A percentile compares a stretch with the other conserved stretches of the same genome.
These are phyloP conservation scores for Leptodactylus fuscus DNA, from an alignment of 2,113 vertebrate species.

Conservation along the genomic window DNA sequence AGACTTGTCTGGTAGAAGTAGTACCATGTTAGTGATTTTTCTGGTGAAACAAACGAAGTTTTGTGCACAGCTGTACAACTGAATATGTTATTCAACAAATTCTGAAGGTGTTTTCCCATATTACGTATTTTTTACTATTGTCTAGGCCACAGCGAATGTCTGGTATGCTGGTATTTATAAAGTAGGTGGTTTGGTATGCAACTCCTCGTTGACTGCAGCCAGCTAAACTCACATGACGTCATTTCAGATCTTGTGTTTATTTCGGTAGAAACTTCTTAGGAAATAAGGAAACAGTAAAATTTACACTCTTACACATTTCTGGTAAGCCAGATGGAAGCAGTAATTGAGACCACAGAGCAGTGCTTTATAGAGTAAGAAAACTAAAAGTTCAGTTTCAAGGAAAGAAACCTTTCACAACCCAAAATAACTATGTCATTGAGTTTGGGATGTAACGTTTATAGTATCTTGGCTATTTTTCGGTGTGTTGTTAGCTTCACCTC, in stretches of 20 bases:
- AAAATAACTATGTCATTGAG: no score
- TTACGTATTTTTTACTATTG: slow-evolving; percentile 34
- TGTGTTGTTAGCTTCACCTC: no score
- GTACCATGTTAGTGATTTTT: background rate
- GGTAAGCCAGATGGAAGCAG: background rate
- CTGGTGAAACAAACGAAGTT: slow-evolving; percentile 2
- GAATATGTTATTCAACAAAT: slow-evolving; percentile 4
- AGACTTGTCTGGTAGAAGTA: background rate
- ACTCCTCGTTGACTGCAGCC: background rate
- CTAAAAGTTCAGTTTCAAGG: no score
- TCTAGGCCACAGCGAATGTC: slow-evolving; percentile 41
- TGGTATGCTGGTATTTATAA: slow-evolving; percentile 46
- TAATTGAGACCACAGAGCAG: background rate
- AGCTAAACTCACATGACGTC: background rate
- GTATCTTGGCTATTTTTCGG: no score
- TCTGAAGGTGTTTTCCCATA: slow-evolving; percentile 30
- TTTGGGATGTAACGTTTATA: no score
- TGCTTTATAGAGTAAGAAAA: no score
- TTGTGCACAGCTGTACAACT: slow-evolving; percentile 3
- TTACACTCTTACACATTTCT: background rate
- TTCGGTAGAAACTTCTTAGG: background rate
- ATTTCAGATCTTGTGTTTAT: background rate
- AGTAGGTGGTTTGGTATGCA: slow-evolving; percentile 42
- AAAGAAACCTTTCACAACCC: no score
- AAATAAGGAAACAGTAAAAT: background rate